Evolutionary conservation across 2,797 vertebrate species (phyloP).

Genomic region (Anolis apletophallus): DNA sequence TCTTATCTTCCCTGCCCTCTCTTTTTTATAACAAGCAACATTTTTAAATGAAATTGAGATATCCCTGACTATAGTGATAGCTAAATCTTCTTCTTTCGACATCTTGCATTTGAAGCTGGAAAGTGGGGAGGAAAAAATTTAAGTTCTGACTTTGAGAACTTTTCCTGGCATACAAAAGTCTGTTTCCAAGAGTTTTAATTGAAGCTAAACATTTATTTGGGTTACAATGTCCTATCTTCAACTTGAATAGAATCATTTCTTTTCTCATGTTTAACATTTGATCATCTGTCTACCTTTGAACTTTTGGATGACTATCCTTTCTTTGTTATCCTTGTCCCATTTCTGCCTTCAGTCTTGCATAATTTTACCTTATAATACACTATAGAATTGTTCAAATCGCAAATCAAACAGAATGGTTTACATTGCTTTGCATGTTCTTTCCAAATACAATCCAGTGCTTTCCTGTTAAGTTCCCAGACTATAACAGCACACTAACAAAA

Average conservation of each 20-base stretch:
- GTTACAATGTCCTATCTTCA: conserved; percentile 56
- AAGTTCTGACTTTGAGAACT: conserved; percentile 70
- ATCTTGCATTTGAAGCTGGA: conserved; percentile 20
- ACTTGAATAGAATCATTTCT: conserved; percentile 61
- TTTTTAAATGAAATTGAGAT: conserved; percentile 47
- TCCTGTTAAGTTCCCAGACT: background rate
- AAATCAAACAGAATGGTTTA: background rate
- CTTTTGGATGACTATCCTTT: conserved; percentile 26
- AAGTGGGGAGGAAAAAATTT: background rate
- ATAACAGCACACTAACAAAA: background rate
- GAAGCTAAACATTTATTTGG: conserved; percentile 64
- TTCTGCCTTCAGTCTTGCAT: conserved; percentile 28
- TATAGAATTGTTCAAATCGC: background rate
- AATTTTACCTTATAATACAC: conserved; percentile 36
- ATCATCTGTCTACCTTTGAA: conserved; percentile 68
- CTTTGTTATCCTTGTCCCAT: conserved; percentile 50
- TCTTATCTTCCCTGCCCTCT: conserved; percentile 41
- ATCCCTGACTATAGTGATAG: conserved; percentile 1
- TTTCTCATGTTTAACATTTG: conserved; percentile 70
- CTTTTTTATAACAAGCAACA: conserved; percentile 16
- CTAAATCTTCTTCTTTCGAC: conserved; percentile 20
- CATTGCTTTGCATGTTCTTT: conserved; percentile 15
- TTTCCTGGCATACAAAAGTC: conserved; percentile 38
- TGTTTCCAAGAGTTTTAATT: conserved; percentile 62
- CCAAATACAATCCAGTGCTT: background rate